Evolutionary conservation across 2,888 invertebrate species (phyloP).

Genomic region (Drymonia ruficornis): DNA sequence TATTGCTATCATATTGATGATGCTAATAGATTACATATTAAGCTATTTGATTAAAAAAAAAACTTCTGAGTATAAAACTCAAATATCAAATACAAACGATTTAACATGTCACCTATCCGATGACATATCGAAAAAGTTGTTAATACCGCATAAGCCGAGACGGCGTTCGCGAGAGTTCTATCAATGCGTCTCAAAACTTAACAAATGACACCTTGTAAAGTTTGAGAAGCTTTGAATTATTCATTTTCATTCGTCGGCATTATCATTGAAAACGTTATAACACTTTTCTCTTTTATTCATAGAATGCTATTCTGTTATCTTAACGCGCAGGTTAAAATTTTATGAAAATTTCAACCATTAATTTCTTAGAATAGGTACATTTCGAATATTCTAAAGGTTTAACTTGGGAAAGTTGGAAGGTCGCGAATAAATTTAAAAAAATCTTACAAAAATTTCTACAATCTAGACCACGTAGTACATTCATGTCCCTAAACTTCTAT

Average conservation of each 20-base stretch:
- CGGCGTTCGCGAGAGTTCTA: constrained; percentile 43
- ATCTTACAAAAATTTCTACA: too few species aligned
- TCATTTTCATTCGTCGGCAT: constrained; percentile 45
- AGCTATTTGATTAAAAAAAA: background rate
- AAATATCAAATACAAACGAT: constrained; percentile 29
- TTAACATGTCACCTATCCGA: constrained; percentile 45
- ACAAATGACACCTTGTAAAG: constrained; percentile 53
- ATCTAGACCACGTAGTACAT: too few species aligned
- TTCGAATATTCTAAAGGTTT: constrained; percentile 18
- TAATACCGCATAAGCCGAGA: constrained; percentile 40
- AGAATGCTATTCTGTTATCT: constrained; percentile 19
- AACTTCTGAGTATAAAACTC: constrained; percentile 15
- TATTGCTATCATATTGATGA: too few species aligned
- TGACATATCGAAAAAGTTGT: constrained; percentile 58
- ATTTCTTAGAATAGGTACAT: constrained; percentile 6
- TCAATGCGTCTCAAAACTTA: constrained; percentile 47
- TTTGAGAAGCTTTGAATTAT: constrained; percentile 51
- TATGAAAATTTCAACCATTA: constrained; percentile 14
- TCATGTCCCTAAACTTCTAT: too few species aligned
- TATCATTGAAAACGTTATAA: constrained; percentile 42
- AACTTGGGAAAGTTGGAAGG: constrained; percentile 6
- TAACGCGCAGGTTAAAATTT: constrained; percentile 5
- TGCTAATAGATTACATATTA: background rate
- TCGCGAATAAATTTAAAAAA: background rate
- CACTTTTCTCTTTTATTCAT: constrained; percentile 34